Evolutionary conservation across 2,797 vertebrate species (phyloP).

Genomic region (Clarias platycephalus): DNA sequence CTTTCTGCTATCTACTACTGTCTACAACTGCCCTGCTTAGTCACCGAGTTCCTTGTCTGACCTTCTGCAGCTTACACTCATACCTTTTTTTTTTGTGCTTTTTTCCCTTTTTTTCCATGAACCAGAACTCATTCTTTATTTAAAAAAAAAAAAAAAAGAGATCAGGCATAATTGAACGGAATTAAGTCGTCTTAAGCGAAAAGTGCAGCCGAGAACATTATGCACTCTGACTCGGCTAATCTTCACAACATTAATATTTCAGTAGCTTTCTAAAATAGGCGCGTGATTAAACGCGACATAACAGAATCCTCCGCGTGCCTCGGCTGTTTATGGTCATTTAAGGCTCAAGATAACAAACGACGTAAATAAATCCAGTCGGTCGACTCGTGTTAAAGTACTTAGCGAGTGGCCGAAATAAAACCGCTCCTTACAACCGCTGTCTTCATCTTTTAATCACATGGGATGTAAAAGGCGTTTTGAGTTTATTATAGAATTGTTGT

Average conservation of each 20-base stretch:
- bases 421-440: background rate
- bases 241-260: background rate
- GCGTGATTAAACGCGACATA: slow-evolving; percentile 2
- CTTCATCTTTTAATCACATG: slow-evolving; percentile 19
- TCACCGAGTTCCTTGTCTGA: slow-evolving; percentile 5
- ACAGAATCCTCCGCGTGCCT: background rate
- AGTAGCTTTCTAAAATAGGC: background rate
- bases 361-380: slow-evolving; percentile 15
- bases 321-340: background rate
- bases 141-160: background rate
- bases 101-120: background rate
- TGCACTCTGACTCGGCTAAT: background rate
- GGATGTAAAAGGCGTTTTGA: too few species aligned
- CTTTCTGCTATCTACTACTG: background rate
- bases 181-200: background rate
- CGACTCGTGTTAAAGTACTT: slow-evolving; percentile 12
- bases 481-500: slow-evolving; percentile 1
- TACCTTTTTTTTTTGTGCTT: background rate
- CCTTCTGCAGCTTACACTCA: background rate
- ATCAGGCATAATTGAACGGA: background rate
- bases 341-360: slow-evolving; percentile 6
- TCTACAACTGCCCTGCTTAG: background rate
- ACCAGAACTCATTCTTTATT: background rate
- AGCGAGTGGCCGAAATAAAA: slow-evolving; percentile 28
- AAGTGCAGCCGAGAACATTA: background rate